Conservation (phyloP, 1,140 invertebrate genomes). For the Scaptomyza graminum region DNA sequence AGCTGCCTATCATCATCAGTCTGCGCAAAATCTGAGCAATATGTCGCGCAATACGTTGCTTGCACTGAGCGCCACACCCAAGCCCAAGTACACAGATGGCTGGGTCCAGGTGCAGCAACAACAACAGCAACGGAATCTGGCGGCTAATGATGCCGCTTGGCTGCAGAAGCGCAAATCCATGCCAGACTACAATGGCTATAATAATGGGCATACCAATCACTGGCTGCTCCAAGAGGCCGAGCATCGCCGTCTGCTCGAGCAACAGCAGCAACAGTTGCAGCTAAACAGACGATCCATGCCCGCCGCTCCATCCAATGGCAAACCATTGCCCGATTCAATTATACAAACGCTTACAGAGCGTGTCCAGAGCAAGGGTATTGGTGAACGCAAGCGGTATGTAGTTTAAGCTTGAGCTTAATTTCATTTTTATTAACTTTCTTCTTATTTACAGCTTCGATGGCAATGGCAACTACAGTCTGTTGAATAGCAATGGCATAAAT, state of each 20-base stretch:
- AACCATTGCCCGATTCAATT: constrained; percentile 88
- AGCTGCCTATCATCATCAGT: constrained; percentile 70
- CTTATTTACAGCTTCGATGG: constrained; percentile 59
- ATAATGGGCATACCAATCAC: constrained; percentile 91
- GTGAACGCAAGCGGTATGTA: constrained; percentile 83
- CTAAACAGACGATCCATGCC: constrained; percentile 63
- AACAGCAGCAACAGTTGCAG: constrained; percentile 82
- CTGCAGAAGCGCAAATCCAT: constrained; percentile 89
- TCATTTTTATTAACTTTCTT: background rate
- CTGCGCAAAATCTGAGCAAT: constrained; percentile 84
- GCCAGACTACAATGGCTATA: constrained; percentile 84
- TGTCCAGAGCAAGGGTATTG: constrained; percentile 87
- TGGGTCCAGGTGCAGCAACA: constrained; percentile 81
- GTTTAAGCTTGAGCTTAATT: background rate
- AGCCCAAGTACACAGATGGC: constrained; percentile 87
- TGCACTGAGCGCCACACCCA: constrained; percentile 91
- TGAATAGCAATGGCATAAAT: constrained; percentile 47
- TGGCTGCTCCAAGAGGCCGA: constrained; percentile 97
- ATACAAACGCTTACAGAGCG: constrained; percentile 90
- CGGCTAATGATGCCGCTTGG: constrained; percentile 66
- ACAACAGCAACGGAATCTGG: constrained; percentile 50
- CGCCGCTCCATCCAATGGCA: constrained; percentile 71
- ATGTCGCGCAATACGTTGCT: constrained; percentile 91
- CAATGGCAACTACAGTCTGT: constrained; percentile 66
- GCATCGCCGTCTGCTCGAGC: constrained; percentile 88